Percentiles rank a stretch among this genome's conserved stretches.
These are phyloP conservation scores for Channa striata DNA, from an alignment of 2,797 vertebrate species.

Conservation along the genomic window DNA sequence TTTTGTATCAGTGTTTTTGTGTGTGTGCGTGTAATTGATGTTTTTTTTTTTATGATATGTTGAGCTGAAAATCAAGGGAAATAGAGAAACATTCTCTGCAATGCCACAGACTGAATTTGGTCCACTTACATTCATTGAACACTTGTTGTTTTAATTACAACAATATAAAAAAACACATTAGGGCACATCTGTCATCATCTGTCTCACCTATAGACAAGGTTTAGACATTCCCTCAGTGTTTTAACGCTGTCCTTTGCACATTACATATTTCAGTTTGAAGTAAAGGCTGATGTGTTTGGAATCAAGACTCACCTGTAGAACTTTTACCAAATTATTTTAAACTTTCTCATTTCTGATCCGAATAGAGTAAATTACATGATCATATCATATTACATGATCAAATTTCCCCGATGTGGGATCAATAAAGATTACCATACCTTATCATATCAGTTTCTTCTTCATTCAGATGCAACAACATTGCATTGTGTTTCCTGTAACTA, in stretches of 20 bases:
- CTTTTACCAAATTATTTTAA: background rate
- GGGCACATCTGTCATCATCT: too few species aligned
- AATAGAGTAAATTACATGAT: too few species aligned
- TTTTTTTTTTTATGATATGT: background rate
- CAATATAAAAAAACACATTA: background rate
- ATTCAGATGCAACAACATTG: background rate
- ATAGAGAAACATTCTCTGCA: background rate
- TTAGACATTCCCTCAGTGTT: too few species aligned
- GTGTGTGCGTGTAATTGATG: background rate
- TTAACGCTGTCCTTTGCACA: background rate
- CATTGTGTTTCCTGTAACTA: conserved; percentile 6
- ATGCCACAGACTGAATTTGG: background rate
- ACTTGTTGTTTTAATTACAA: background rate
- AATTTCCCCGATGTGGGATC: too few species aligned
- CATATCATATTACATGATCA: too few species aligned
- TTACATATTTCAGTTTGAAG: background rate
- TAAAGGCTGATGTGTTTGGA: background rate
- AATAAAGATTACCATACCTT: too few species aligned
- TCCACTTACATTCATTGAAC: background rate
- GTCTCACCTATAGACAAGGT: too few species aligned
- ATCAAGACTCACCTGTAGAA: conserved; percentile 3
- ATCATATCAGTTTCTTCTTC: background rate
- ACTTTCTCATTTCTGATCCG: too few species aligned
- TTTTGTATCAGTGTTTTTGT: conserved; percentile 13
- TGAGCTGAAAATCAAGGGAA: background rate